Evolutionary conservation across 2,797 vertebrate genomes (phyloP), one percentile per base, ranked within the genome.

Genomic region (Fratercula arctica): DNA sequence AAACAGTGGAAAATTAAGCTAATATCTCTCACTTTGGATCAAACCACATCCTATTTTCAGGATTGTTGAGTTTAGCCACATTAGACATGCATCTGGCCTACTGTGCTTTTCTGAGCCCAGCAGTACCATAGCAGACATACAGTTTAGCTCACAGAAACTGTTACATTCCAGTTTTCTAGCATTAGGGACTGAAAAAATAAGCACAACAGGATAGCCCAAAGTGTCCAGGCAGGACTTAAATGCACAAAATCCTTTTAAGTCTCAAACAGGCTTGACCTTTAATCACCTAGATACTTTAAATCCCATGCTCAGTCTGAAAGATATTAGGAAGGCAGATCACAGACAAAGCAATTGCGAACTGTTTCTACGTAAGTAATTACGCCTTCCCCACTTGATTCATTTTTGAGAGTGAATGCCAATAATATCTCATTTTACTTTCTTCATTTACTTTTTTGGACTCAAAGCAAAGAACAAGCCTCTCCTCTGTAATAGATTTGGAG

Each of bases 1-100:
- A 78, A 95, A 87, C 84, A 89, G 86, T 23, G 94, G 95, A 96
- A 96, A 95, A 93, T 91, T 61, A 96, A 66, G 69, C 72, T 95
- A 96, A 46, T 87, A 95, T 93, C 64, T 95, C 92, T 80, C 66
- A 84, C 87, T 92, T 85, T 89, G 73, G 84, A 94, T 87, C 37
- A 95, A 92, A 95, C 93, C 92, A 95, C 89, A 95, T 96, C 92
- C 94, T 95, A 93, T 94, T 96, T 95, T 94, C 96, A 94, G 90
- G 87, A 94, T 84, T 8, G 3, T 29, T 77, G 73, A 94, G 59
- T 66, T 33, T 68, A 78, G 81, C 75, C 86, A 90, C 88, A 90
- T 89, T 83, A 95, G 90, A 87, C 88, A 51, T 48, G 37, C 66
- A 90, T 89, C 64, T 93, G 88, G 60, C n/a, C 86, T 72, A 41